Conservation (phyloP, 2,797 vertebrate genomes). For the Emydoidea blandingii region DNA sequence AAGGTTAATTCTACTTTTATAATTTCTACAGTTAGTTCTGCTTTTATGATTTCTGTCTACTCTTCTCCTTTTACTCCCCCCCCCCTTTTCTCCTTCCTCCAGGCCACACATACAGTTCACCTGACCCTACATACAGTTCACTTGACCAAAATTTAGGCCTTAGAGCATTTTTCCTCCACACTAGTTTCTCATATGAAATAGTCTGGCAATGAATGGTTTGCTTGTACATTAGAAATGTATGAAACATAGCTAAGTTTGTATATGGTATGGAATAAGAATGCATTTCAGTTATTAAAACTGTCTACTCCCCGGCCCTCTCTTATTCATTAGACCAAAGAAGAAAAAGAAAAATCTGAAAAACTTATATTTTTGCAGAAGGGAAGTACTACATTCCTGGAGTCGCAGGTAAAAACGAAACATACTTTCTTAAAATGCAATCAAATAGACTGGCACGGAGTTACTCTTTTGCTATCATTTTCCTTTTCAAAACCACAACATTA, state of each 20-base stretch:
- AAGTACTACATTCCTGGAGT: constrained; percentile 84
- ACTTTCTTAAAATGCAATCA: constrained; percentile 41
- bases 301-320: constrained; percentile 75
- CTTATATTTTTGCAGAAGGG: constrained; percentile 84
- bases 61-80: no score
- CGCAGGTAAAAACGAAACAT: constrained; percentile 82
- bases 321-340: constrained; percentile 87
- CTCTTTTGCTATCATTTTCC: constrained; percentile 52
- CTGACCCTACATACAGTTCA: no score
- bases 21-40: no score
- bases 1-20: no score
- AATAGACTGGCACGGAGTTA: constrained; percentile 39
- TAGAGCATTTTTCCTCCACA: no score
- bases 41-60: no score
- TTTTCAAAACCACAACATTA: constrained; percentile 34
- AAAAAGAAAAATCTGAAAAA: constrained; percentile 85
- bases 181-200: constrained; percentile 39
- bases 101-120: no score
- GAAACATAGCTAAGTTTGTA: not conserved
- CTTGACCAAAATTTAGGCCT: no score
- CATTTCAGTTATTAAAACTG: constrained; percentile 57
- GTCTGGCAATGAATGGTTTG: not conserved
- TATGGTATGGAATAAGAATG: not conserved
- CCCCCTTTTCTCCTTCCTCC: no score
- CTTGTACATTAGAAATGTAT: not conserved